Percentiles rank a stretch among this genome's conserved stretches.
These are phyloP conservation scores for Tenualosa thibaudeaui DNA, from an alignment of 2,797 vertebrate species.

Conservation along the genomic window DNA sequence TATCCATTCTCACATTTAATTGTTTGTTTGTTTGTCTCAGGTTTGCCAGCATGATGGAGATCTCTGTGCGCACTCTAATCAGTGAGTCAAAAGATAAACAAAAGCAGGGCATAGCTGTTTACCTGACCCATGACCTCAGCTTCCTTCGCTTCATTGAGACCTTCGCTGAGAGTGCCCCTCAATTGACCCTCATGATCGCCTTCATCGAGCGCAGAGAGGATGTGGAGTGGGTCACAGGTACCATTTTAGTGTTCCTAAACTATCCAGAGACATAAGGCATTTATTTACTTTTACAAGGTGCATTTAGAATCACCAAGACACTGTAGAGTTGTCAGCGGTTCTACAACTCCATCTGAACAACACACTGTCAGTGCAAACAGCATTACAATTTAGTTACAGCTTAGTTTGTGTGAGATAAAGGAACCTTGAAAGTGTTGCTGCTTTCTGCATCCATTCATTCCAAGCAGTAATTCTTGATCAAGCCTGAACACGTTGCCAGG, in stretches of 20 bases:
- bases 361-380: too few species aligned
- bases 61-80: background rate
- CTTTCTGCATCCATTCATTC: too few species aligned
- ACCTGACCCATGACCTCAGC: conserved; percentile 81
- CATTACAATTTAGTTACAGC: too few species aligned
- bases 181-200: conserved; percentile 82
- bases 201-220: conserved; percentile 65
- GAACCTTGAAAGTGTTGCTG: too few species aligned
- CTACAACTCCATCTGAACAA: too few species aligned
- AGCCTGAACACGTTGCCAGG: too few species aligned
- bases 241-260: background rate
- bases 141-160: conserved; percentile 87
- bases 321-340: background rate
- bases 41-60: conserved; percentile 59
- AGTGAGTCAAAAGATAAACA: background rate
- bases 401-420: too few species aligned
- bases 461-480: too few species aligned
- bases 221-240: conserved; percentile 71
- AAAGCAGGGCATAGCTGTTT: conserved; percentile 49
- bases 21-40: conserved; percentile 47
- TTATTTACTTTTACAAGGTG: background rate
- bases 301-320: background rate
- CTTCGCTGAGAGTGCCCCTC: conserved; percentile 86
- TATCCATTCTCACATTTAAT: too few species aligned
- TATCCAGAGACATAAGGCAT: background rate